phyloP scores from a whole-genome alignment of 1,140 invertebrate genomes.

The Pogonus chalceus region DNA sequence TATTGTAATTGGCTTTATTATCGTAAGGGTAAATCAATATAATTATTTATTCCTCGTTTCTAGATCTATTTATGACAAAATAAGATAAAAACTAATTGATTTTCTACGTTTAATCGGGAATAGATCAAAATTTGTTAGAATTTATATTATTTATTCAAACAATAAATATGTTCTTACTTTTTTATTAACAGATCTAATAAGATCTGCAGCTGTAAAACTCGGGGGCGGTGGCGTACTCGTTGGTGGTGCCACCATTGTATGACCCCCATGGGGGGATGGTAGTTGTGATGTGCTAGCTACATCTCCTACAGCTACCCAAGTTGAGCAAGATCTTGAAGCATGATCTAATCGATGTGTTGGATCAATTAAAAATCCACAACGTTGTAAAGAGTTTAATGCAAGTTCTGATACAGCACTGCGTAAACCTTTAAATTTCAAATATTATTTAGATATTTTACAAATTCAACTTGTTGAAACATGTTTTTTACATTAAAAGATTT shows the following conservation, averaged over 20 bases:
- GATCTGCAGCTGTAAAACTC: constrained; percentile 59
- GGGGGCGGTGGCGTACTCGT: constrained; percentile 36
- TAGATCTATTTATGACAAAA: too few species aligned
- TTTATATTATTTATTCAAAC: background rate
- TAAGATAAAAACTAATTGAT: too few species aligned
- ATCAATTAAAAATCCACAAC: constrained; percentile 46
- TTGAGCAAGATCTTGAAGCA: constrained; percentile 71
- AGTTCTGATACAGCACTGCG: constrained; percentile 55
- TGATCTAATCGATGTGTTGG: constrained; percentile 51
- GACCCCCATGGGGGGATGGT: constrained; percentile 59
- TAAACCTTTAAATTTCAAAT: too few species aligned
- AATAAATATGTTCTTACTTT: constrained; percentile 47
- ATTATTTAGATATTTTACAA: too few species aligned
- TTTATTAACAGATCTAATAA: constrained; percentile 70
- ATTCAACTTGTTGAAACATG: background rate
- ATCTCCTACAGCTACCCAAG: constrained; percentile 75
- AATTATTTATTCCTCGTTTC: too few species aligned
- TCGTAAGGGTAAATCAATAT: too few species aligned
- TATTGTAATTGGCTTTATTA: too few species aligned
- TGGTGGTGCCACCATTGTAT: constrained; percentile 26
- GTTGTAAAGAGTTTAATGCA: constrained; percentile 51
- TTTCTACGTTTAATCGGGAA: too few species aligned
- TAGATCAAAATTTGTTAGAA: too few species aligned
- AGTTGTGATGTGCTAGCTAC: constrained; percentile 58
- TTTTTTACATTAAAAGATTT: too few species aligned